A percentile compares a stretch with the other conserved stretches of the same genome.
These are phyloP conservation scores for Hirtodrosophila alboralis DNA, from an alignment of 2,888 invertebrate genomes.

Conservation along the genomic window DNA sequence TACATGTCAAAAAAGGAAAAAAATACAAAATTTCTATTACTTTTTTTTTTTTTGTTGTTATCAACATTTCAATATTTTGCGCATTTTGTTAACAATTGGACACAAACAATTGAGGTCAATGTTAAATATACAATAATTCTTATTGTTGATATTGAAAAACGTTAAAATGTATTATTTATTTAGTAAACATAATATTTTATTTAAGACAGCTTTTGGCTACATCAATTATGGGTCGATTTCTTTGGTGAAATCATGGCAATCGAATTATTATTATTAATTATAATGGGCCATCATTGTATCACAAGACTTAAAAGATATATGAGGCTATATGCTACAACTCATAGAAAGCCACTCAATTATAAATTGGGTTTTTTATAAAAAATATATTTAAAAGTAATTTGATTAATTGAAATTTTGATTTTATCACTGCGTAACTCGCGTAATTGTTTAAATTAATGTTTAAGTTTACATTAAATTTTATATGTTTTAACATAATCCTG, in stretches of 20 bases:
- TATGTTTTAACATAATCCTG: no score
- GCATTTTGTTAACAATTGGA: constrained; percentile 34
- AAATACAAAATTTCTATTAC: no score
- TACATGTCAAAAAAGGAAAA: constrained; percentile 33
- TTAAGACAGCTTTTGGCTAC: constrained; percentile 22
- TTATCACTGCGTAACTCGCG: background rate
- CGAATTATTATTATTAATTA: constrained; percentile 70
- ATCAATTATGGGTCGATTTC: constrained; percentile 52
- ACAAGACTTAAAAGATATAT: constrained; percentile 72
- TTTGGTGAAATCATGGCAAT: constrained; percentile 64
- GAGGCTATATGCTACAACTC: constrained; percentile 12
- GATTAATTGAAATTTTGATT: constrained; percentile 21
- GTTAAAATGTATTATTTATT: constrained; percentile 23
- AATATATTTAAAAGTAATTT: constrained; percentile 1
- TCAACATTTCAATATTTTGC: constrained; percentile 30
- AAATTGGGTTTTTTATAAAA: constrained; percentile 14
- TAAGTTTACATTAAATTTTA: no score
- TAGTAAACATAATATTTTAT: constrained; percentile 21
- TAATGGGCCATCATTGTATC: constrained; percentile 72
- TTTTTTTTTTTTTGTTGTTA: constrained; percentile 10
- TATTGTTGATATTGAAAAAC: constrained; percentile 24
- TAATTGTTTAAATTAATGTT: background rate
- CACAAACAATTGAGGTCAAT: constrained; percentile 62
- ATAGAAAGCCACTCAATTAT: constrained; percentile 53
- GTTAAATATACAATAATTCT: constrained; percentile 39